Percentiles rank a stretch among this genome's conserved stretches.
Conservation (phyloP, 2,888 invertebrate genomes). For the Drosophila longiperda region DNA sequence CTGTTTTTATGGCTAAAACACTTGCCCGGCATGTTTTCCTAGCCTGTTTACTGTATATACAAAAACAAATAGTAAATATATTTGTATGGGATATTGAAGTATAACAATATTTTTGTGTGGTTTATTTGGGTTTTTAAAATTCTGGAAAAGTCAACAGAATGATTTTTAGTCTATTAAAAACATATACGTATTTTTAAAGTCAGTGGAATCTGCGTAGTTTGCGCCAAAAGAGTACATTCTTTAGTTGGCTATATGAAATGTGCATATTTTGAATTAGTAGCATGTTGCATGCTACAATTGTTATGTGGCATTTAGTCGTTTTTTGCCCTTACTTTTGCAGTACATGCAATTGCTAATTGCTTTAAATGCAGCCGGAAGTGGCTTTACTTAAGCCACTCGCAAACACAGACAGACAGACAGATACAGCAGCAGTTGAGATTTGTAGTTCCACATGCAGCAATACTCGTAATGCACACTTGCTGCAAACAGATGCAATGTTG, state of each 20-base stretch:
- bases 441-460: background rate
- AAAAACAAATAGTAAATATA: constrained; percentile 1
- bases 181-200: background rate
- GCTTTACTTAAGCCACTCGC: constrained; percentile 66
- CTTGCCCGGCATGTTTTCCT: constrained; percentile 5
- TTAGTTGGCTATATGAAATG: background rate
- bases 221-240: background rate
- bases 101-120: constrained; percentile 12
- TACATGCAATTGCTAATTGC: constrained; percentile 70
- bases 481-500: constrained; percentile 39
- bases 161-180: background rate
- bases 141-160: constrained; percentile 9
- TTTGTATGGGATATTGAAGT: constrained; percentile 16
- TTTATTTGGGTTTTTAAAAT: constrained; percentile 15
- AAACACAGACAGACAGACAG: constrained; percentile 36
- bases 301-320: background rate
- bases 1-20: constrained; percentile 10
- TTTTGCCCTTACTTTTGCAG: constrained; percentile 23
- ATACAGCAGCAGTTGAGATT: constrained; percentile 9
- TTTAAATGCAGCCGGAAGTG: constrained; percentile 74
- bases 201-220: background rate
- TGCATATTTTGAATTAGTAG: constrained; percentile 15
- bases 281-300: constrained; percentile 31
- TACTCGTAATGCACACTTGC: constrained; percentile 29
- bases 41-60: background rate